Base-by-base conservation (phyloP, 2,888 invertebrate genomes). In the Amphipoea oculea region DNA sequence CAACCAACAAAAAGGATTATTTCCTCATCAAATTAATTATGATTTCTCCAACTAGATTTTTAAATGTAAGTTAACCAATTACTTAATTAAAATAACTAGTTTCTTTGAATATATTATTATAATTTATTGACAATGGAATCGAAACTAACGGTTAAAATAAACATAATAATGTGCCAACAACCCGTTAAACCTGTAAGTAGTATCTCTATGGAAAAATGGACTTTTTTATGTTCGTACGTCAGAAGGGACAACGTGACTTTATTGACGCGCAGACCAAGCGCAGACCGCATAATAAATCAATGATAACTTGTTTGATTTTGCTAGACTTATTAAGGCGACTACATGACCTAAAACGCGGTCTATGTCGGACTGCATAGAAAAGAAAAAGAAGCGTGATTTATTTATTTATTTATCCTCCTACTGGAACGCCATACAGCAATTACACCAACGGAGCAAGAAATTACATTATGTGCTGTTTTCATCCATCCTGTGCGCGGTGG, bases 181-280 rank as follows among this genome's bases (percentile, higher is more conserved):
- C 84, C 20, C 14, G 84, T 67, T 36, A n/a, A 74, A 81, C 74
- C 60, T 29, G 60, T 79, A n/a, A n/a, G n/a, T n/a, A 79, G 0
- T 23, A 42, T 0, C 48, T 69, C 51, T 5, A 42, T 40, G 54
- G 17, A 48, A 57, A 76, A 69, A 51, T n/a, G 11, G 9, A 1
- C 17, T 36, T 69, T 82, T 36, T 82, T 40, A 66, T 51, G 23
- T 14, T 54, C 54, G n/a, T 73, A 29, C 80, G 29, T 79, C 57
- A 57, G 5, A 36, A 23, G 9, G 2, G 3, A 48, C 29, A 23
- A 14, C 12, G 40, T 29, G 29, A 40, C n/a, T 54, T 36, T 17
- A 54, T 70, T 63, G 40, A 4, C 23, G 45, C n/a, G 20, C 17
- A 76, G 2, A 23, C n/a, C 29, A 23, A 20, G 1, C 0, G 48